Evolutionary conservation across 2,113 vertebrate species (phyloP).

Genomic region (Talpa occidentalis): DNA sequence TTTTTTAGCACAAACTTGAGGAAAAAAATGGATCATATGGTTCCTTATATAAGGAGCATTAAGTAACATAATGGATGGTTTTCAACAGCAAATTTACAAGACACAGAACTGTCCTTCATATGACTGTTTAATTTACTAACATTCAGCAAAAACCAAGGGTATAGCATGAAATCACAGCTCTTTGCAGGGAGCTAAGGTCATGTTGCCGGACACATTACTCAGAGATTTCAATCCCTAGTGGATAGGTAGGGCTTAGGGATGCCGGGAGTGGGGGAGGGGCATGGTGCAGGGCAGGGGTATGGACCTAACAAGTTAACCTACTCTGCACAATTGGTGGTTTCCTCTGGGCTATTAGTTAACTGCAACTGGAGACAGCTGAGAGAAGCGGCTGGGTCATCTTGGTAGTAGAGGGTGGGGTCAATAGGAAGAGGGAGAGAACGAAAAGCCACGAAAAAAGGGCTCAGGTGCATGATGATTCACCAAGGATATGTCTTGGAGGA

Average conservation of each 20-base stretch:
- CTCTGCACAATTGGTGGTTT: no score
- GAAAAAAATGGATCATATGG: not conserved
- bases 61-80: not conserved
- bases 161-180: not conserved
- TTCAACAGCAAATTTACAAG: constrained; percentile 26
- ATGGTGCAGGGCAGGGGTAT: no score
- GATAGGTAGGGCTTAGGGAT: not conserved
- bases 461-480: no score
- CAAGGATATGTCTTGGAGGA: not conserved
- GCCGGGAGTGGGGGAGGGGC: not conserved
- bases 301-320: not conserved
- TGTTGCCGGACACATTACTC: not conserved
- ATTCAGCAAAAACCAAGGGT: not conserved
- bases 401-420: not conserved
- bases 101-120: not conserved
- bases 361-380: not conserved
- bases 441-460: not conserved
- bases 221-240: not conserved
- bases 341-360: no score
- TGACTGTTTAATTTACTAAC: not conserved
- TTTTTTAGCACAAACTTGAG: not conserved
- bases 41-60: not conserved
- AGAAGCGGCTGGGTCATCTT: not conserved
- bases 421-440: not conserved
- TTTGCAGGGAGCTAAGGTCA: not conserved